Percentiles rank a stretch among this genome's conserved stretches.
phyloP scores from a whole-genome alignment of 2,888 invertebrate species.

The Teleiodes luculella region DNA sequence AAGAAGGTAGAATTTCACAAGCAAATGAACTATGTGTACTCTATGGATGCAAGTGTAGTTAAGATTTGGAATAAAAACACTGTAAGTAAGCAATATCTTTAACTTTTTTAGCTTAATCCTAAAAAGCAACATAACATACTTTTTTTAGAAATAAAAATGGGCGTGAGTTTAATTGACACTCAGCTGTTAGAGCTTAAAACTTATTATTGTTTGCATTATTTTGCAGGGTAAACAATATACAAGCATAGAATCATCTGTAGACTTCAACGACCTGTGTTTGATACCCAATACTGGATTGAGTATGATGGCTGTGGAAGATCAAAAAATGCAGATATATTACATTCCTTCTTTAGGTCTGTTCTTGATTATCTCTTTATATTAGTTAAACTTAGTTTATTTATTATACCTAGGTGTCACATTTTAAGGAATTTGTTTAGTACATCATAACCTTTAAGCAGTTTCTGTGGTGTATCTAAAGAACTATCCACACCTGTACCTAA shows the following conservation, averaged over 20 bases:
- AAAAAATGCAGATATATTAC: constrained; percentile 96
- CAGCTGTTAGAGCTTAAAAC: too few species aligned
- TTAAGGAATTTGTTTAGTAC: too few species aligned
- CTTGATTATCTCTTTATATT: too few species aligned
- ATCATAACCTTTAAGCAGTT: too few species aligned
- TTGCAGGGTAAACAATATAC: constrained; percentile 94
- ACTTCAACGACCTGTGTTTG: constrained; percentile 95
- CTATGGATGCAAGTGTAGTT: constrained; percentile 91
- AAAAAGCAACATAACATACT: too few species aligned
- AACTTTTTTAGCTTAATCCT: too few species aligned
- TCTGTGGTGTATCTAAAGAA: too few species aligned
- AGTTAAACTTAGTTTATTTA: too few species aligned
- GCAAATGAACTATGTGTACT: constrained; percentile 88
- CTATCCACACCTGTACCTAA: too few species aligned
- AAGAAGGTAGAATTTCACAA: constrained; percentile 91
- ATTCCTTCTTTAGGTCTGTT: constrained; percentile 85
- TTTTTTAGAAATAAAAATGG: too few species aligned
- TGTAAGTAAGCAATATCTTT: constrained; percentile 76
- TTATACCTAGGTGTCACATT: too few species aligned
- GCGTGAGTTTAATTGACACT: too few species aligned
- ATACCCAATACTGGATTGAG: constrained; percentile 93
- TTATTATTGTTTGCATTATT: constrained; percentile 15
- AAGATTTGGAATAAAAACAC: constrained; percentile 95
- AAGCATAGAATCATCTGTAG: constrained; percentile 91
- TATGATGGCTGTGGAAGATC: constrained; percentile 96